Conservation (phyloP, 2,797 vertebrate species). For the Catharus ustulatus region DNA sequence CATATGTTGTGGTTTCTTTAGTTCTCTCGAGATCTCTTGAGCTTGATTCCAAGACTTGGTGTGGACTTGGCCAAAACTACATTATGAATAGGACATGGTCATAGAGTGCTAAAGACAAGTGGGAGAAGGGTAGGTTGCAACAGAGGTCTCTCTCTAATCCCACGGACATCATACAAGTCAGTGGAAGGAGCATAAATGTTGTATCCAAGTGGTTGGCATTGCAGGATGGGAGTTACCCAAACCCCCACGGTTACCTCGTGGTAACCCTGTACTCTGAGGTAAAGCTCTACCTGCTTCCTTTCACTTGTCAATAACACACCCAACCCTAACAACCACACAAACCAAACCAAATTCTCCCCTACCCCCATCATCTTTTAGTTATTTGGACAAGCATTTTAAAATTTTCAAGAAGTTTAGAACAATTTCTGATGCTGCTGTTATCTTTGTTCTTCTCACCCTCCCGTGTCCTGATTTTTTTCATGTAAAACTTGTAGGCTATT, state of each 20-base stretch:
- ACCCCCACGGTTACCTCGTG: not conserved
- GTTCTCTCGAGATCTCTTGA: not conserved
- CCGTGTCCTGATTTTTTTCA: not conserved
- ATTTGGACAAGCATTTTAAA: not conserved
- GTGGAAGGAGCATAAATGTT: not conserved
- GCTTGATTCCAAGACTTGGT: not conserved
- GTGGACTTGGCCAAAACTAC: not conserved
- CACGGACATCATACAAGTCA: accelerated
- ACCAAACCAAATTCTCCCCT: not conserved
- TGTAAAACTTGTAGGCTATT: not conserved
- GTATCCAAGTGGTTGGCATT: not conserved
- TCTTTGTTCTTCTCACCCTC: not conserved
- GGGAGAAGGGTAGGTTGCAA: not conserved
- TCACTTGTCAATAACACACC: not conserved
- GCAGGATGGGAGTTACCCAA: not conserved
- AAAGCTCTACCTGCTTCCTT: not conserved
- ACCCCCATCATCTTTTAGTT: not conserved
- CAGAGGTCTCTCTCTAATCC: not conserved
- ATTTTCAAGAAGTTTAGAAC: not conserved
- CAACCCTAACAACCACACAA: not conserved
- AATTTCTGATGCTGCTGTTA: not conserved
- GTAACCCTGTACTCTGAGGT: not conserved
- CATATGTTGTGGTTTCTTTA: not conserved
- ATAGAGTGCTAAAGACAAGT: not conserved
- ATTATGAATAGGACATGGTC: not conserved